Percentiles rank a stretch among this genome's conserved stretches.
Evolutionary conservation across 2,888 invertebrate genomes (phyloP).

Genomic region (Perizoma flavofasciatum): DNA sequence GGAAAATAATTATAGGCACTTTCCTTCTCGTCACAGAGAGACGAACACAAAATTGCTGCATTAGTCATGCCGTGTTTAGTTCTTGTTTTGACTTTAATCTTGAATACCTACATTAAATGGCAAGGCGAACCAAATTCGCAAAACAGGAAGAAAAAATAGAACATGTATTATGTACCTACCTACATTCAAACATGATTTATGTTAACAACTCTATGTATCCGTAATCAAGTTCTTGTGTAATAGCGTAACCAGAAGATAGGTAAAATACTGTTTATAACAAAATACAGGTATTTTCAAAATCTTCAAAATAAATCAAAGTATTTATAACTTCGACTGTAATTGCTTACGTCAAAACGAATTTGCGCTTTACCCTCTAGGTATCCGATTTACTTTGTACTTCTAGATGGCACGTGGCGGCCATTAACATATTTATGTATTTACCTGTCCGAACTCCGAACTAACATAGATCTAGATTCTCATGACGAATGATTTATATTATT

Average conservation of each 20-base stretch:
- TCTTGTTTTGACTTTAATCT: constrained; percentile 13
- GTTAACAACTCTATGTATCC: too few species aligned
- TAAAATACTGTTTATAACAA: too few species aligned
- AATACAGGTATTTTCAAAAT: too few species aligned
- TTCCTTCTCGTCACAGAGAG: constrained; percentile 21
- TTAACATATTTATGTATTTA: constrained; percentile 31
- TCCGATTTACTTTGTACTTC: constrained; percentile 10
- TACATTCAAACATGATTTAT: too few species aligned
- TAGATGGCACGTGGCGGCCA: constrained; percentile 24
- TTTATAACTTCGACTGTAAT: constrained; percentile 13
- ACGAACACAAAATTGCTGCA: constrained; percentile 16
- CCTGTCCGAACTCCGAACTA: constrained; percentile 10
- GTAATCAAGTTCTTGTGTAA: too few species aligned
- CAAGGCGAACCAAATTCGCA: too few species aligned
- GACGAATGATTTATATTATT: constrained; percentile 8
- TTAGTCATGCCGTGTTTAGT: constrained; percentile 21
- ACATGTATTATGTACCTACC: too few species aligned
- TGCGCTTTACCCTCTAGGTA: constrained; percentile 16
- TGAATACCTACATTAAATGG: too few species aligned
- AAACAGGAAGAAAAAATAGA: too few species aligned
- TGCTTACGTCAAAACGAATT: constrained; percentile 14
- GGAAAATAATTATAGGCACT: constrained; percentile 12
- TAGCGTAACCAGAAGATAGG: too few species aligned
- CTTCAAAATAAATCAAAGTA: constrained; percentile 4
- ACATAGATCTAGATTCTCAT: constrained; percentile 6